Conservation (phyloP, 92 coral and sea anemone species). For the Palythoa caribaeorum region DNA sequence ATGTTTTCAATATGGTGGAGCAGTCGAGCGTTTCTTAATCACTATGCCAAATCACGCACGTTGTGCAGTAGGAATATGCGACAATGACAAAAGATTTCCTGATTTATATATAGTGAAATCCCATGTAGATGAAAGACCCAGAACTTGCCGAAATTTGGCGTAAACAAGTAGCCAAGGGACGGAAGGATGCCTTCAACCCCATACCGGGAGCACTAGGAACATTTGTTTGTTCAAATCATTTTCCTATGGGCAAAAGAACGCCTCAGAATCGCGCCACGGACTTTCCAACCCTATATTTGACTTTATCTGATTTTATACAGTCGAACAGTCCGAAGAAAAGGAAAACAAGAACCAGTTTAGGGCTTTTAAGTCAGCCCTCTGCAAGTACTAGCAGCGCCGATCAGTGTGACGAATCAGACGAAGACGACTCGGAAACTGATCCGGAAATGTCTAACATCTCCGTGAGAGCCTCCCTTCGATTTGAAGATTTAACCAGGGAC, state of each 20-base stretch:
- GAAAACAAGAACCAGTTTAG: no score
- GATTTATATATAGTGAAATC: slow-evolving; percentile 7
- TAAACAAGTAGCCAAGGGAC: slow-evolving; percentile 49
- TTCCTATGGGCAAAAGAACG: slow-evolving; percentile 41
- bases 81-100: slow-evolving; percentile 51
- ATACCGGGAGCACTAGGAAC: slow-evolving; percentile 44
- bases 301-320: slow-evolving; percentile 22
- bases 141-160: slow-evolving; percentile 47
- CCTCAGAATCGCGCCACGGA: slow-evolving; percentile 42
- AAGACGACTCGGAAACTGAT: slow-evolving; percentile 8
- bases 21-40: background rate
- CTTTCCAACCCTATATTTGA: slow-evolving; percentile 28
- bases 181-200: slow-evolving; percentile 46
- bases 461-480: slow-evolving; percentile 22
- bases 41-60: slow-evolving; percentile 40
- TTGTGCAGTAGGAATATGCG: slow-evolving; percentile 50
- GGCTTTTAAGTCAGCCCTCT: no score
- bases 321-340: slow-evolving; percentile 50
- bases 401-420: no score
- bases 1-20: background rate
- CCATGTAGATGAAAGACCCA: slow-evolving; percentile 33
- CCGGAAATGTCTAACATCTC: slow-evolving; percentile 1
- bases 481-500: slow-evolving; percentile 51
- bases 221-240: slow-evolving; percentile 52
- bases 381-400: no score